A percentile compares a stretch with the other conserved stretches of the same genome.
Conservation (phyloP, 1,140 invertebrate species). For the Pteromalus puparum region DNA sequence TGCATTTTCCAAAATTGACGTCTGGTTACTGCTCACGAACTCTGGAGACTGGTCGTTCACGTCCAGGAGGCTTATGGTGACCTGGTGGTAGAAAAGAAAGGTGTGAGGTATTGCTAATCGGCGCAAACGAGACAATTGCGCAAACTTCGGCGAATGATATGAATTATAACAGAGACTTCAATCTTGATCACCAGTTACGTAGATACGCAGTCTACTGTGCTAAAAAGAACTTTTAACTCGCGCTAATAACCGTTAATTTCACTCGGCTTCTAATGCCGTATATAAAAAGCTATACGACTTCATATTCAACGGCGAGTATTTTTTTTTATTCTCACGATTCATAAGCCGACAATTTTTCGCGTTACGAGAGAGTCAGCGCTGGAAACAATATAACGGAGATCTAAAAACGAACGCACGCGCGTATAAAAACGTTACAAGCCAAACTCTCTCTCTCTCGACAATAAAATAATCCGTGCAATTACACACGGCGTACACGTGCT, state of each 20-base stretch:
- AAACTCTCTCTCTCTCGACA: conserved; percentile 5
- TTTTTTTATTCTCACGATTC: conserved; percentile 40
- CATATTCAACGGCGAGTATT: conserved; percentile 6
- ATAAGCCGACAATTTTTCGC: conserved; percentile 22
- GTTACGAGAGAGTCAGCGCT: not conserved
- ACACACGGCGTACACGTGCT: not conserved
- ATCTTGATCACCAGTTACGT: not conserved
- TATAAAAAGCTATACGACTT: conserved; percentile 17
- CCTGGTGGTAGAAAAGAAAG: conserved; percentile 76
- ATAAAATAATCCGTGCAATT: conserved; percentile 44
- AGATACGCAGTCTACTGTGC: not conserved
- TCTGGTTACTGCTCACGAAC: conserved; percentile 89
- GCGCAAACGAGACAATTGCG: too few species aligned
- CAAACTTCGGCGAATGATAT: too few species aligned
- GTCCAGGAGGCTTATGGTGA: conserved; percentile 91
- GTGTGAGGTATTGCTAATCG: not conserved
- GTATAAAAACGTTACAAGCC: not conserved
- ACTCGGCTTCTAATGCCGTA: conserved; percentile 29
- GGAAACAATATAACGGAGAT: conserved; percentile 25
- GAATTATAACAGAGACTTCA: not conserved
- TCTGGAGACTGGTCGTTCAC: conserved; percentile 96
- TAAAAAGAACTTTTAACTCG: not conserved
- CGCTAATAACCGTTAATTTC: conserved; percentile 34
- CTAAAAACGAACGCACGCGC: not conserved
- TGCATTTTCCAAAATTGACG: conserved; percentile 89